Evolutionary conservation across 2,113 vertebrate species (phyloP), one percentile per base, ranked within the genome.

Genomic region (Eretmochelys imbricata): DNA sequence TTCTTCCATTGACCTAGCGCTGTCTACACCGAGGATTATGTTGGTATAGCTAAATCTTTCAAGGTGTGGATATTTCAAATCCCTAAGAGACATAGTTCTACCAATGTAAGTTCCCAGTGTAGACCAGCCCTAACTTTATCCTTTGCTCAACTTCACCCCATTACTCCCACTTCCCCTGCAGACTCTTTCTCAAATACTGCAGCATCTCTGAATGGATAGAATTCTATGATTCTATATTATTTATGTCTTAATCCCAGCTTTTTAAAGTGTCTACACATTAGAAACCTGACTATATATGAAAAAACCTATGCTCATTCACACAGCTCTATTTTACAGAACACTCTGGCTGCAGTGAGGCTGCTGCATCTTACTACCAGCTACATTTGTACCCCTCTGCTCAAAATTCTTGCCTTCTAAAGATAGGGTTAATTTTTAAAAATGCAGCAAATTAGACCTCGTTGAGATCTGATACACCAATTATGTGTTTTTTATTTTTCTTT

Each of bases 361-460:
- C 88, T 81, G 20, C n/a, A 22, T 51, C 84, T 87, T 82, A 94
- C 59, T 87, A 69, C 79, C 81, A 93, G 87, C 48, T 42, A 84
- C 29, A 19, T 82, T 82, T 6, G 6, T 0, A 94, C 82, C 59
- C 81, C 92, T 90, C 76, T 48, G 75, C 42, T 27, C 53, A 57
- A n/a, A 9, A 5, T 54, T 75, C 89, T 91, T 57, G 13, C 48
- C 85, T 83, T 29, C 80, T 82, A 76, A 90, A 46, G 50, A 72
- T 8, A 31, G 0, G 3, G 69, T 35, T 96, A 83, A 49, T 92
- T 92, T 94, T 89, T 54, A 54, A 96, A 76, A 96, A 85, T 53
- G 46, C 27, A 57, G 5, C 49, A 1, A 25, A 25, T 75, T 50
- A 48, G 50, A 75, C 65, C 49, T 59, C 48, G n/a, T 91, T 80